phyloP scores from a whole-genome alignment of 2,888 invertebrate genomes.

The Melanophora roralis region DNA sequence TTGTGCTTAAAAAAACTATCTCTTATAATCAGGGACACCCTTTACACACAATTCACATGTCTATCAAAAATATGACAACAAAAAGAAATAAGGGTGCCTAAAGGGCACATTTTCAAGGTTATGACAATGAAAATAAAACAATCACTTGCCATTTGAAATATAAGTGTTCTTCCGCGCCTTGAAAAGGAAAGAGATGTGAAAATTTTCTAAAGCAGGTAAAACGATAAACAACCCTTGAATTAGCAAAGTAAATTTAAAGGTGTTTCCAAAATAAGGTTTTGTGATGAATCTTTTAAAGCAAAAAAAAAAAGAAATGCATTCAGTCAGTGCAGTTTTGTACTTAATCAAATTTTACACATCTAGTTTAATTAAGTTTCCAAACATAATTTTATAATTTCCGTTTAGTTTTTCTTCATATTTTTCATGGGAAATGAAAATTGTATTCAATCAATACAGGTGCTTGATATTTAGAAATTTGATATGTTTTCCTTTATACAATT shows the following conservation, averaged over 20 bases:
- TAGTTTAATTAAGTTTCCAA: conserved; percentile 6
- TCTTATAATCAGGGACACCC: conserved; percentile 11
- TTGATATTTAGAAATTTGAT: conserved; percentile 44
- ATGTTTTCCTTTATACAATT: too few relatives aligned
- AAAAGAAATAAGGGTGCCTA: conserved; percentile 40
- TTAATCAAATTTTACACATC: conserved; percentile 22
- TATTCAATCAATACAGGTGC: conserved; percentile 51
- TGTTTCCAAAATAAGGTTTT: conserved; percentile 20
- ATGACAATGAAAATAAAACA: neutral
- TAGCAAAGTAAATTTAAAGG: neutral
- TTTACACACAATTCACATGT: conserved; percentile 51
- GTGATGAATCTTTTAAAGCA: conserved; percentile 25
- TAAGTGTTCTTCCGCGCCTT: too few relatives aligned
- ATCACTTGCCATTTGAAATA: too few relatives aligned
- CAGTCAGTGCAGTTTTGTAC: conserved; percentile 1
- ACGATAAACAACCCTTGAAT: neutral
- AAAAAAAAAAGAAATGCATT: neutral
- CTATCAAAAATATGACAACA: conserved; percentile 58
- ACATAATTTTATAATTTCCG: conserved; percentile 3
- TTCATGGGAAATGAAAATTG: conserved; percentile 45
- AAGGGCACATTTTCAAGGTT: neutral
- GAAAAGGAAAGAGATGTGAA: conserved; percentile 29
- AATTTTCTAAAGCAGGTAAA: conserved; percentile 40
- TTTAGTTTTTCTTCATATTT: neutral
- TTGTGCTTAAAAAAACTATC: neutral